Evolutionary conservation across 2,888 invertebrate species (phyloP).

Genomic region (Pammene fasciana): DNA sequence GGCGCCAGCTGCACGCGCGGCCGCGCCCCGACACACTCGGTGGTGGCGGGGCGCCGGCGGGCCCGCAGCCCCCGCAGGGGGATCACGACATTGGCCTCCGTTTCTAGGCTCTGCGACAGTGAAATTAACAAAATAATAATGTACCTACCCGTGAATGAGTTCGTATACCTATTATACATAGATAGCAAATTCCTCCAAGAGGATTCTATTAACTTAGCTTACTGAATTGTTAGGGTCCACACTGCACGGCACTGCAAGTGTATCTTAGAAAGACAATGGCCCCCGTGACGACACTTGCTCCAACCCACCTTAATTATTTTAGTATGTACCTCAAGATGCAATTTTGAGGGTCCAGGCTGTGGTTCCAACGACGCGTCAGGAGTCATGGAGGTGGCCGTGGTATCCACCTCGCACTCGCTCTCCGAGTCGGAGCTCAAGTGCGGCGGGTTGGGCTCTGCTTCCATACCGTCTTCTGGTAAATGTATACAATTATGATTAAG

Average conservation of each 20-base stretch:
- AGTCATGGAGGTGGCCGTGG: slow-evolving; percentile 35
- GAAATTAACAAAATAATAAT: too few species aligned
- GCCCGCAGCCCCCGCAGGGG: slow-evolving; percentile 22
- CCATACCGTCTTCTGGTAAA: slow-evolving; percentile 15
- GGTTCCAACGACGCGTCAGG: slow-evolving; percentile 12
- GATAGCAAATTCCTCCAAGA: too few species aligned
- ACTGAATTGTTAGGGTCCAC: too few species aligned
- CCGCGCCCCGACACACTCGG: slow-evolving; percentile 65
- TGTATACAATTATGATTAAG: neutral
- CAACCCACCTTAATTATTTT: too few species aligned
- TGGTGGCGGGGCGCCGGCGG: slow-evolving; percentile 68
- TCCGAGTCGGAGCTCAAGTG: slow-evolving; percentile 57
- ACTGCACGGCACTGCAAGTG: too few species aligned
- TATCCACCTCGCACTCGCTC: slow-evolving; percentile 52
- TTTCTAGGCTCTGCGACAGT: slow-evolving; percentile 32
- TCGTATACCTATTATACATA: too few species aligned
- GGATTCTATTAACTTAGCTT: too few species aligned
- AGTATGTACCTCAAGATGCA: slow-evolving; percentile 1
- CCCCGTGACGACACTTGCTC: too few species aligned
- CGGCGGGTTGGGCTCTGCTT: slow-evolving; percentile 33
- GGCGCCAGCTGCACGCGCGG: slow-evolving; percentile 54
- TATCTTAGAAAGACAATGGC: too few species aligned
- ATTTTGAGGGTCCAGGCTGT: slow-evolving; percentile 27
- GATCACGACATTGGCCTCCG: slow-evolving; percentile 28
- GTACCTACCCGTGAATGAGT: too few species aligned